Percentiles rank a stretch among this genome's conserved stretches.
phyloP scores from a whole-genome alignment of 2,888 invertebrate species.

The Anticlea derivata region DNA sequence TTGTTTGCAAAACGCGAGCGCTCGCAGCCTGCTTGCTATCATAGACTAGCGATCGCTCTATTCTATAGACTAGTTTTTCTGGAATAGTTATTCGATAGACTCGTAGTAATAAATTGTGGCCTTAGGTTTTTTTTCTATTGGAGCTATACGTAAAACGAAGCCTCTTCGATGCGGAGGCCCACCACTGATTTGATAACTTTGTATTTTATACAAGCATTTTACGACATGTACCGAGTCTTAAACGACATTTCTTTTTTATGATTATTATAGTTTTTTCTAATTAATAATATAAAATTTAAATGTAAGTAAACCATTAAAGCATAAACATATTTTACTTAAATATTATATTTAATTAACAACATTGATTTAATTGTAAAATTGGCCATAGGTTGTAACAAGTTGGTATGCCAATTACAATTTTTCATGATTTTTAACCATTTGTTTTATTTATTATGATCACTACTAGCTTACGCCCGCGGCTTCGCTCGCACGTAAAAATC shows the following conservation, averaged over 20 bases:
- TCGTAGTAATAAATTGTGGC: slow-evolving; percentile 78
- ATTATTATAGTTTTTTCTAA: slow-evolving; percentile 71
- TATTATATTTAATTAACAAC: slow-evolving; percentile 84
- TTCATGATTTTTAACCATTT: slow-evolving; percentile 79
- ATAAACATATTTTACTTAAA: slow-evolving; percentile 83
- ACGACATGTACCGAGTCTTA: slow-evolving; percentile 72
- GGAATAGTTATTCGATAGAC: slow-evolving; percentile 39
- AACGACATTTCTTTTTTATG: slow-evolving; percentile 71
- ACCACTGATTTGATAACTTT: slow-evolving; percentile 48
- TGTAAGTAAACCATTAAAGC: slow-evolving; percentile 83
- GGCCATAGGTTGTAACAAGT: slow-evolving; percentile 83
- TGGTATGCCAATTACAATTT: slow-evolving; percentile 84
- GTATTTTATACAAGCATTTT: slow-evolving; percentile 67
- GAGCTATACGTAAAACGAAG: slow-evolving; percentile 56
- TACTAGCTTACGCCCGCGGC: too few relatives aligned
- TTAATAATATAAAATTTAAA: slow-evolving; percentile 82
- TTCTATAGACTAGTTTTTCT: slow-evolving; percentile 18
- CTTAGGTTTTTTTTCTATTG: slow-evolving; percentile 67
- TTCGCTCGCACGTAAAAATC: too few relatives aligned
- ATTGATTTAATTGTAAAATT: slow-evolving; percentile 82
- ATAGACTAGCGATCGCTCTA: slow-evolving; percentile 25
- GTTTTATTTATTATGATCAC: slow-evolving; percentile 70
- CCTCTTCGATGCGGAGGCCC: slow-evolving; percentile 50
- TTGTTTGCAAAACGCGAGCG: slow-evolving; percentile 41
- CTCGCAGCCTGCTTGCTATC: slow-evolving; percentile 59